phyloP scores from a whole-genome alignment of 2,113 vertebrate genomes.

The Camelus bactrianus region DNA sequence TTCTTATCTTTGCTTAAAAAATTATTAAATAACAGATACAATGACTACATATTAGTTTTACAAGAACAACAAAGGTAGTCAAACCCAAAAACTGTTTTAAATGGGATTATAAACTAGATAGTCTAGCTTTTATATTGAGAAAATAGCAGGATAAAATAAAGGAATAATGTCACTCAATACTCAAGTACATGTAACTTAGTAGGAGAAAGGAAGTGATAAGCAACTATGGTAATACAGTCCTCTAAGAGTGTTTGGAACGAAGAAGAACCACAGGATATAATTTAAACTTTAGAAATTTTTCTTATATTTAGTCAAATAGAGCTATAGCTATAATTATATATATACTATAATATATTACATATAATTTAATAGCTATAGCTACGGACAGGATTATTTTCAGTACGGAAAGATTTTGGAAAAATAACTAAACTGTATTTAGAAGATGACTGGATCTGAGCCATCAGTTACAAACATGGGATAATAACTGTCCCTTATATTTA shows the following conservation, averaged over 20 bases:
- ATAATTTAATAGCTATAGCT: neutral
- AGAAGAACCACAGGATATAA: neutral
- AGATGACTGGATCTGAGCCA: neutral
- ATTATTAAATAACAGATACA: neutral
- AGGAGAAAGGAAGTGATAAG: neutral
- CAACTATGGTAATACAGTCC: neutral
- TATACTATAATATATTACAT: no score
- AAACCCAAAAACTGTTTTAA: neutral
- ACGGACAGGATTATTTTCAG: neutral
- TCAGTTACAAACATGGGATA: conserved; percentile 5
- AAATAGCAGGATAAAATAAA: neutral
- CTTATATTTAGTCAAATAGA: neutral
- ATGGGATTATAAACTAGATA: neutral
- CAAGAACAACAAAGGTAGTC: neutral
- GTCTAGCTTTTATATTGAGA: neutral
- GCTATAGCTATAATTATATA: neutral
- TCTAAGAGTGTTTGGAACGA: neutral
- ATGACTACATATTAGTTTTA: neutral
- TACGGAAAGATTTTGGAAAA: neutral
- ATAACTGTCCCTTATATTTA: neutral
- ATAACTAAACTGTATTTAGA: neutral
- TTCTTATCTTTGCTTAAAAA: neutral
- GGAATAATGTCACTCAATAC: neutral
- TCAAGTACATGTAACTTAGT: neutral
- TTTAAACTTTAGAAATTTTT: neutral